Conservation (phyloP, 2,113 vertebrate species). For the Tupaia tana region DNA sequence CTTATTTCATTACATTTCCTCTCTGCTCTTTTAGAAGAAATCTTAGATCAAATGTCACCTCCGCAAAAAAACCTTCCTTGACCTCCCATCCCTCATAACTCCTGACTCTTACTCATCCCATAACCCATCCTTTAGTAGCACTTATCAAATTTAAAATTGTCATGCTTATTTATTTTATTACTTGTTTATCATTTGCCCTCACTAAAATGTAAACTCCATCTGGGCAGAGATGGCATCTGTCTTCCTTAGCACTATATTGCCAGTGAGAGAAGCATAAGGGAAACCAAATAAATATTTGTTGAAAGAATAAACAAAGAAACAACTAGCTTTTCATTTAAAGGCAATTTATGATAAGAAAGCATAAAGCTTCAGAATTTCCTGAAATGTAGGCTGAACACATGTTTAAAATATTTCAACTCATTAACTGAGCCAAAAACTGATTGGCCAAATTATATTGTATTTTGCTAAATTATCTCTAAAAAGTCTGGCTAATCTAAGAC, state of each 20-base stretch:
- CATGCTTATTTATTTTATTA: conserved; percentile 35
- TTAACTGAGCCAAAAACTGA: conserved; percentile 6
- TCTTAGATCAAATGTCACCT: conserved; percentile 22
- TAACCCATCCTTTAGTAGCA: not conserved
- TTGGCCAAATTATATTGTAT: conserved; percentile 31
- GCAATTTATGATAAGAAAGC: conserved; percentile 37
- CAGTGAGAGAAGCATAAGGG: not conserved
- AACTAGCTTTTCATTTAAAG: conserved; percentile 43
- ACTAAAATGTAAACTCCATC: conserved; percentile 13
- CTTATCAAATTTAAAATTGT: conserved; percentile 48
- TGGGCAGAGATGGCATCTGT: conserved; percentile 1
- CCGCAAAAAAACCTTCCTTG: not conserved
- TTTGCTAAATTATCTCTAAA: conserved; percentile 9
- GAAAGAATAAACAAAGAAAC: conserved; percentile 36
- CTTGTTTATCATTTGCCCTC: conserved; percentile 1
- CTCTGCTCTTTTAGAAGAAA: conserved; percentile 28
- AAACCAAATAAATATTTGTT: conserved; percentile 18
- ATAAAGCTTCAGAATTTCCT: not conserved
- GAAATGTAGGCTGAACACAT: not conserved
- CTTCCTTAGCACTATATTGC: not conserved
- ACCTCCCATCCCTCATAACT: not conserved
- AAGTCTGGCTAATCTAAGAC: conserved; percentile 12
- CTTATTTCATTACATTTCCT: not conserved
- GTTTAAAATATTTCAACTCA: not conserved
- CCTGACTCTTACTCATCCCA: not conserved